These are phyloP conservation scores for Myotis yumanensis DNA, from an alignment of 2,113 vertebrate genomes.

Conservation along the genomic window DNA sequence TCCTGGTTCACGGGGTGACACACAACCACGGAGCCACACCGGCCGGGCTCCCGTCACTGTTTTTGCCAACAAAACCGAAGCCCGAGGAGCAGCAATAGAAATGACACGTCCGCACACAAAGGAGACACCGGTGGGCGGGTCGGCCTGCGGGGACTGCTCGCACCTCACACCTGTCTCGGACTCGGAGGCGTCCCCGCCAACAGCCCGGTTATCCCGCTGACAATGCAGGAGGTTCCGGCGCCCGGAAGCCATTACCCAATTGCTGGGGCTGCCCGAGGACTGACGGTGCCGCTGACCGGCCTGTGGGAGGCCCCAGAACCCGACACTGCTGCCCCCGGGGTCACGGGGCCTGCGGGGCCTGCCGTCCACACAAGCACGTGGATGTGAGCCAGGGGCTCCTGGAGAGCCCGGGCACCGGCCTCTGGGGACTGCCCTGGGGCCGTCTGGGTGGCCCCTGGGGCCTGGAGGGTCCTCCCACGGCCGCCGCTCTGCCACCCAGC, in stretches of 20 bases:
- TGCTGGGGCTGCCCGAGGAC: not conserved
- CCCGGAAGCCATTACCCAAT: not conserved
- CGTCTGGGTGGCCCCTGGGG: not conserved
- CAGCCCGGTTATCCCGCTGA: not conserved
- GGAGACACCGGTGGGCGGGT: fast-evolving
- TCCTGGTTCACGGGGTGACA: too few relatives aligned
- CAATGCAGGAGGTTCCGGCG: not conserved
- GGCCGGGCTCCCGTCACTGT: too few relatives aligned
- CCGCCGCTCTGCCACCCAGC: not conserved
- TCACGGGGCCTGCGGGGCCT: not conserved
- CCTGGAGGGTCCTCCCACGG: not conserved
- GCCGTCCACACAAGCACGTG: fast-evolving
- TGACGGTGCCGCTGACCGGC: fast-evolving
- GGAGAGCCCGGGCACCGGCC: fast-evolving
- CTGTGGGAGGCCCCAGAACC: fast-evolving
- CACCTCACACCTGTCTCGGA: fast-evolving
- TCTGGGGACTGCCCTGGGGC: not conserved
- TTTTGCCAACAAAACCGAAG: not conserved
- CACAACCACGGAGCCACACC: too few relatives aligned
- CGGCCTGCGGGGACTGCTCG: fast-evolving
- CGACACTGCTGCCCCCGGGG: fast-evolving
- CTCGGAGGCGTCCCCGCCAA: fast-evolving
- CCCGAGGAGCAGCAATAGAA: not conserved
- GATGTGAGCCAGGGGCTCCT: not conserved
- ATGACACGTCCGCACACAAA: not conserved